Base-by-base conservation (phyloP, 2,888 invertebrate species). In the Pseudoips prasinana region DNA sequence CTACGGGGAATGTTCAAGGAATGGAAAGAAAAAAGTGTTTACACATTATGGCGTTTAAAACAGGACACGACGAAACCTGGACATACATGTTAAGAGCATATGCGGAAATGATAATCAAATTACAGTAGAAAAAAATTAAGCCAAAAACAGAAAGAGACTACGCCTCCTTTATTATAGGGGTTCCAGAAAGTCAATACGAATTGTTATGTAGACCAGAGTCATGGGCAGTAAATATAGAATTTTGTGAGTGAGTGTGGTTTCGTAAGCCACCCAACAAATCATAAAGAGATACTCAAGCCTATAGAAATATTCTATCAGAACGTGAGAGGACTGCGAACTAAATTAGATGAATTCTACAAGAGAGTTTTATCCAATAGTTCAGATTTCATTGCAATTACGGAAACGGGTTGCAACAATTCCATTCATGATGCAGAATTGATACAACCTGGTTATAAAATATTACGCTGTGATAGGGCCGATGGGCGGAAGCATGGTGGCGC, bases 231-330 rank as follows among this genome's bases (percentile, higher is more conserved):
- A 54, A 58, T 31, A 24, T 42, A 1, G 55, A 57, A 23, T 52
- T 36, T 20, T 28, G 43, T 25, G 53, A 58, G 22, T 54, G 54
- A 54, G 30, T 56, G 7, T 58, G 49, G 46, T 59, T 58, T 59
- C 52, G 52, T n/a, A 39, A 23, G 34, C 1, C 31, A 34, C 22
- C 7, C 24, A 34, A 23, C 7, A 29, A 11, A 7, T 11, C 23
- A 24, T 8, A 8, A 11, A 11, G 10, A 20, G 1, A 8, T 1
- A 10, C 24, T 0, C 8, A 39, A 26, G 0, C 8, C n/a, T 1
- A 8, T 29, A n/a, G 23, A 33, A 2, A 25, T 39, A 19, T 19
- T 10, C 2, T 35, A 39, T 8, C 32, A 39, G 8, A 35, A 39
- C n/a, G 34, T 35, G 7, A 8, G 28, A 8, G 39, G 39, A 1